A percentile compares a stretch with the other conserved stretches of the same genome.
Evolutionary conservation across 2,113 vertebrate genomes (phyloP).

Genomic region (Noctilio leporinus): DNA sequence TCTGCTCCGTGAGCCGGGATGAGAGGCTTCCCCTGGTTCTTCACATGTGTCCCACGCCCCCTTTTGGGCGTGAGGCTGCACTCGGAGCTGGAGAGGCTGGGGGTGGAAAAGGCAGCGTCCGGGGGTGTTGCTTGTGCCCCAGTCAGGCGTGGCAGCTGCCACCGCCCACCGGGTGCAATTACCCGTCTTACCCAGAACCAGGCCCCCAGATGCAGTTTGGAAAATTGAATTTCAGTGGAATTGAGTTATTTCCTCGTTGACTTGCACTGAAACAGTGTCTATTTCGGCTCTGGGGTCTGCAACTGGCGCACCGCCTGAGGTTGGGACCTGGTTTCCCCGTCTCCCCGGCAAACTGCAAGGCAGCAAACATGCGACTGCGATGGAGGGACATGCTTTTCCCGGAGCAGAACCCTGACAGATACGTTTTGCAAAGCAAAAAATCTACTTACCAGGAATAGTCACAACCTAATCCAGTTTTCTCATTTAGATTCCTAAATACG

Average conservation of each 20-base stretch:
- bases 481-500: too few species aligned
- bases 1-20: not conserved
- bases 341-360: not conserved
- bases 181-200: not conserved
- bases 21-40: not conserved
- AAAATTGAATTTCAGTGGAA: not conserved
- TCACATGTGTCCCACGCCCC: rapidly evolving
- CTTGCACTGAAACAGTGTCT: not conserved
- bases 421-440: not conserved
- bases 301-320: not conserved
- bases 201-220: not conserved
- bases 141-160: rapidly evolving
- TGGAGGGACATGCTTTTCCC: too few species aligned
- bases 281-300: not conserved
- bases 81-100: not conserved
- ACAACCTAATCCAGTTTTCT: not conserved
- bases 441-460: not conserved
- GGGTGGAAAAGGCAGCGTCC: rapidly evolving
- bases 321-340: not conserved
- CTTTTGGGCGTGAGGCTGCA: rapidly evolving
- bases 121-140: rapidly evolving
- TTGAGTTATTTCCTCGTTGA: not conserved
- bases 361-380: rapidly evolving
- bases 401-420: not conserved
- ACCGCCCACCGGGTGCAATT: not conserved